phyloP scores from a whole-genome alignment of 1,140 invertebrate genomes.

The Bombus pascuorum region DNA sequence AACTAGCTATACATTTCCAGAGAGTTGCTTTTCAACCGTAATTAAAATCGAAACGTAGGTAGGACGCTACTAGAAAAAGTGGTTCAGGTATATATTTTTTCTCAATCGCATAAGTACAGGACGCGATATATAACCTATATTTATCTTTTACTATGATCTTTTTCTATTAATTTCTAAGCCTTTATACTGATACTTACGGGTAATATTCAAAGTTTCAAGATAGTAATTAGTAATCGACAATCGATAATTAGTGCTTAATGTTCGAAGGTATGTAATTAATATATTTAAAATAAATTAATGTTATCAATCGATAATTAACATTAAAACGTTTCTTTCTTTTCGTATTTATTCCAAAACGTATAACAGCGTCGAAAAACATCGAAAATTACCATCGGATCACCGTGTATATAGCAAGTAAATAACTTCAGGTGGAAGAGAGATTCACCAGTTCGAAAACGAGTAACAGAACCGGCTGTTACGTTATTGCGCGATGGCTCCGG shows the following conservation, averaged over 20 bases:
- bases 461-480: constrained; percentile 23
- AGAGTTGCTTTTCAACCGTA: background rate
- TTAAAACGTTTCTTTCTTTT: background rate
- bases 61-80: too few species aligned
- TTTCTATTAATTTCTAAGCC: background rate
- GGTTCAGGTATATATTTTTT: too few species aligned
- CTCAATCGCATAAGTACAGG: background rate
- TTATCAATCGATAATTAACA: background rate
- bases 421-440: background rate
- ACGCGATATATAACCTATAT: background rate
- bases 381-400: constrained; percentile 3
- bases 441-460: background rate
- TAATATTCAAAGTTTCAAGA: background rate
- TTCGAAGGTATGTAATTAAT: background rate
- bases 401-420: background rate
- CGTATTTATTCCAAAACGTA: too few species aligned
- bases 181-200: too few species aligned
- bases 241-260: background rate
- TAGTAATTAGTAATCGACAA: background rate
- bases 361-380: background rate
- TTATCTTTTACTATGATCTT: background rate
- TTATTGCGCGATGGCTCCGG: background rate
- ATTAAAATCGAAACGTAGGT: background rate
- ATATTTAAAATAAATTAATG: background rate
- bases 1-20: background rate